These are phyloP conservation scores for Drosophila leonis DNA, from an alignment of 2,888 invertebrate species.

Conservation along the genomic window DNA sequence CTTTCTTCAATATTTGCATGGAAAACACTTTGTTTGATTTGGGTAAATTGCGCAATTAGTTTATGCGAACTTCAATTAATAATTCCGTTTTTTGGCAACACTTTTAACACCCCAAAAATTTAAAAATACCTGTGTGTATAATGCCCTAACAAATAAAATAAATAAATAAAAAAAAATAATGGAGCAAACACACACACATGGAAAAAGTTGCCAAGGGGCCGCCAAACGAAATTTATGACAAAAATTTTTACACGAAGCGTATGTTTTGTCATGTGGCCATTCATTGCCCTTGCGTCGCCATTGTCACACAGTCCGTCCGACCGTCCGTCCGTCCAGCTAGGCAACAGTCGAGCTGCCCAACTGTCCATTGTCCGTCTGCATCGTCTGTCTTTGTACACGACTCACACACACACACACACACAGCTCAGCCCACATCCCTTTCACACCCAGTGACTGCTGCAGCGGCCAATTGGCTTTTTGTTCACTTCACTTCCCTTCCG, in stretches of 20 bases:
- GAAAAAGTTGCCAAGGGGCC: constrained; percentile 48
- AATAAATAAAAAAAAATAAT: background rate
- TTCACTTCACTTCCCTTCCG: constrained; percentile 42
- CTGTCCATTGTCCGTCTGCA: constrained; percentile 9
- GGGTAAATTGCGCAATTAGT: constrained; percentile 56
- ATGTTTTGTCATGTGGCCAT: constrained; percentile 80
- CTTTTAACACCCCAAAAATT: constrained; percentile 11
- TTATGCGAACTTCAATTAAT: constrained; percentile 51
- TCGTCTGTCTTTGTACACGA: constrained; percentile 15
- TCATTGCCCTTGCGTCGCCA: constrained; percentile 60
- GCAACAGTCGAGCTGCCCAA: constrained; percentile 17
- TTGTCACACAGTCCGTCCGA: constrained; percentile 27
- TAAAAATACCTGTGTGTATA: constrained; percentile 11
- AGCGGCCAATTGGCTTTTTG: constrained; percentile 59
- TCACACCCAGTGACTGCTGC: constrained; percentile 8
- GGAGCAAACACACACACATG: constrained; percentile 1
- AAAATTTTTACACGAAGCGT: constrained; percentile 73
- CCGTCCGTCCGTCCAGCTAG: background rate
- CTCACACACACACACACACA: constrained; percentile 2
- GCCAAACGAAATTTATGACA: constrained; percentile 71
- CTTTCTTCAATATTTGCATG: constrained; percentile 23
- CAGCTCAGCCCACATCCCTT: background rate
- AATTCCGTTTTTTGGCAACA: constrained; percentile 32
- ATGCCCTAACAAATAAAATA: constrained; percentile 5
- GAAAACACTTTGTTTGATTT: constrained; percentile 22